Percentiles rank a stretch among this genome's conserved stretches.
These are phyloP conservation scores for Allophyes oxyacanthae DNA, from an alignment of 2,888 invertebrate genomes.

Conservation along the genomic window DNA sequence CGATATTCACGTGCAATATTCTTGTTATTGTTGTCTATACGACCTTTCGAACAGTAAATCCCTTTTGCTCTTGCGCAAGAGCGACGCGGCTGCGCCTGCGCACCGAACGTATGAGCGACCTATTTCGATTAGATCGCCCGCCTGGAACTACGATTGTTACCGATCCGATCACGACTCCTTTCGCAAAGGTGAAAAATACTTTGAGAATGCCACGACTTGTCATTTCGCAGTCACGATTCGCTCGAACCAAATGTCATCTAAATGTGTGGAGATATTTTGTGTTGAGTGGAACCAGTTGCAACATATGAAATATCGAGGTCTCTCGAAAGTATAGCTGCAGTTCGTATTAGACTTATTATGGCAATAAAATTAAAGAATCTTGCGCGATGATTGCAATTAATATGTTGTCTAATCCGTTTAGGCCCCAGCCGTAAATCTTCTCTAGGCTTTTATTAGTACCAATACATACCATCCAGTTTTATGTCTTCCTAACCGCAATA, in stretches of 20 bases:
- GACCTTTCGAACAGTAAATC: constrained; percentile 57
- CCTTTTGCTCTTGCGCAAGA: constrained; percentile 67
- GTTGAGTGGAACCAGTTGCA: constrained; percentile 57
- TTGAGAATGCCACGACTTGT: constrained; percentile 88
- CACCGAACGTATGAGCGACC: constrained; percentile 66
- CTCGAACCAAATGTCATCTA: constrained; percentile 80
- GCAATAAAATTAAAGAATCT: constrained; percentile 56
- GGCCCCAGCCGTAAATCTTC: constrained; percentile 37
- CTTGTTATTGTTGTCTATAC: constrained; percentile 50
- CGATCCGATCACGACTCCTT: constrained; percentile 86
- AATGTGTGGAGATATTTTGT: constrained; percentile 60
- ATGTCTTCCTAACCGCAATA: constrained; percentile 52
- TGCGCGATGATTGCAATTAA: constrained; percentile 37
- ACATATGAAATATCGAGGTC: constrained; percentile 56
- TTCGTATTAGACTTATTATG: constrained; percentile 37
- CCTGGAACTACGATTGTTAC: constrained; percentile 78
- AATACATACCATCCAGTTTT: constrained; percentile 39
- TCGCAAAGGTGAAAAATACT: constrained; percentile 87
- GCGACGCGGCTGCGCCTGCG: constrained; percentile 60
- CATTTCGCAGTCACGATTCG: constrained; percentile 85
- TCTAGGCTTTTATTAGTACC: constrained; percentile 49
- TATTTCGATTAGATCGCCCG: constrained; percentile 80
- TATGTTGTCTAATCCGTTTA: constrained; percentile 38
- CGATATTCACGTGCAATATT: constrained; percentile 51
- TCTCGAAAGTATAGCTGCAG: constrained; percentile 40